These are phyloP conservation scores for Entomyzon cyanotis DNA, from an alignment of 2,113 vertebrate genomes.

Conservation along the genomic window DNA sequence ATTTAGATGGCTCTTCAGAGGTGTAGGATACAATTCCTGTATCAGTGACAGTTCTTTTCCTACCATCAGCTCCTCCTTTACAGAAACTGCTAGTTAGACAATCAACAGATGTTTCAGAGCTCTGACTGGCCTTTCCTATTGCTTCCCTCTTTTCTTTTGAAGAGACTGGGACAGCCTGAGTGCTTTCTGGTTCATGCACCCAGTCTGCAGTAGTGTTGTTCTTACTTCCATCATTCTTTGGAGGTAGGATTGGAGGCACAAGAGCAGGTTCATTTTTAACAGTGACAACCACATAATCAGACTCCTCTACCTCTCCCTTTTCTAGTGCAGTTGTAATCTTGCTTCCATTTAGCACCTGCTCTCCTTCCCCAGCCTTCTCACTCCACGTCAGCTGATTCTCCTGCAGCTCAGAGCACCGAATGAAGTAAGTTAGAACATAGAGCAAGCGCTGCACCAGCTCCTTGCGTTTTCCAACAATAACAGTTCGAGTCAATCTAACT, in stretches of 20 bases:
- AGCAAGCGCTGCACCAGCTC: conserved; percentile 84
- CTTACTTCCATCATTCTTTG: background rate
- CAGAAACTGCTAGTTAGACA: background rate
- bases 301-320: conserved; percentile 82
- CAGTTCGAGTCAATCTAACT: conserved; percentile 82
- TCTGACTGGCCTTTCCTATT: background rate
- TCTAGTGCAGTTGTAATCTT: conserved; percentile 78
- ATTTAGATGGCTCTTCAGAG: background rate
- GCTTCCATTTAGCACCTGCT: conserved; percentile 68
- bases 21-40: background rate
- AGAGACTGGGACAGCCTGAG: background rate
- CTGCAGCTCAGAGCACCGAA: conserved; percentile 88
- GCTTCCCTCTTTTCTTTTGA: conserved; percentile 23
- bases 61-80: conserved; percentile 12
- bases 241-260: conserved; percentile 70
- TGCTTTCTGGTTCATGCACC: background rate
- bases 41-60: background rate
- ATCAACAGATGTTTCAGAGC: background rate
- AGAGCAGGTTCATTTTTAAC: conserved; percentile 77
- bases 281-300: conserved; percentile 83
- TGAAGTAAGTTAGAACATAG: conserved; percentile 82
- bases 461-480: conserved; percentile 84
- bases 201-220: background rate
- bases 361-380: conserved; percentile 57
- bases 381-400: conserved; percentile 77